Evolutionary conservation across 2,888 invertebrate species (phyloP).

Genomic region (Eupithecia abbreviata): DNA sequence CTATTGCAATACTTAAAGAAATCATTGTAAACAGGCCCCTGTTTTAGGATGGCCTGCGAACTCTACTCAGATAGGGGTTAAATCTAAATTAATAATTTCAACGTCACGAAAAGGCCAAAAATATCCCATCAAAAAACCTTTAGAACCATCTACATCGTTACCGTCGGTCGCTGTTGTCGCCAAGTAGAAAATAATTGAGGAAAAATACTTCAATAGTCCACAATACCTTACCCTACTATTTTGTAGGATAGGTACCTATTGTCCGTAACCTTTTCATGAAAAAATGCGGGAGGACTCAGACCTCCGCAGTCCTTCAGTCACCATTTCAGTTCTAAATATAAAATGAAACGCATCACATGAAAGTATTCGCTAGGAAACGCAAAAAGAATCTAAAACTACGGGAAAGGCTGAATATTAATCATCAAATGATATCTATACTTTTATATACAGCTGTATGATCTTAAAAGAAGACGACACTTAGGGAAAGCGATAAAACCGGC

Average conservation of each 20-base stretch:
- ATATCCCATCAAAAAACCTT: not conserved
- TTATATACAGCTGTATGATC: not conserved
- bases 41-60: not conserved
- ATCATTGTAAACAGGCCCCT: not conserved
- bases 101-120: not conserved
- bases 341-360: not conserved
- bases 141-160: not conserved
- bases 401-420: not conserved
- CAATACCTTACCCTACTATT: not conserved
- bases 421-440: not conserved
- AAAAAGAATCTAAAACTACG: too few species aligned
- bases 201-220: constrained; percentile 3
- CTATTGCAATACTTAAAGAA: too few species aligned
- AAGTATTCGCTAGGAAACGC: not conserved
- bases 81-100: not conserved
- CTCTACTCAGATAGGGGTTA: not conserved
- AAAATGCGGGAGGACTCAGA: not conserved
- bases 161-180: not conserved
- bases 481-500: not conserved
- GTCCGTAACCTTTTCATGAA: constrained; percentile 6
- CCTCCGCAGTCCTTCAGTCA: not conserved
- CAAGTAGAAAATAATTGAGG: constrained; percentile 6
- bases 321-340: not conserved
- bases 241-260: constrained; percentile 1
- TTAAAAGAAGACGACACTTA: not conserved